phyloP scores from a whole-genome alignment of 2,888 invertebrate species.

The Dione vanillae region DNA sequence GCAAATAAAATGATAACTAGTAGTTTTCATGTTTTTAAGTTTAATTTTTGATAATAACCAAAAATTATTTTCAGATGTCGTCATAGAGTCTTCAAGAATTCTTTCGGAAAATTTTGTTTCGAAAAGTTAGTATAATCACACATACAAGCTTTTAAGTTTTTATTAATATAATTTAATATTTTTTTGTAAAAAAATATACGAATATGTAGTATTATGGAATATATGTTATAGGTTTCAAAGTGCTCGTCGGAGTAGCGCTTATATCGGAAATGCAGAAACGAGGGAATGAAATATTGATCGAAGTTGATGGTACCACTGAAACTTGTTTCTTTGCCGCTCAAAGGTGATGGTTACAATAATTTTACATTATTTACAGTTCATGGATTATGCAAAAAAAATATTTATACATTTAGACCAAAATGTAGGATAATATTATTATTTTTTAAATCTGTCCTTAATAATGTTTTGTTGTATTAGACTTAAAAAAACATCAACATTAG shows the following conservation, averaged over 20 bases:
- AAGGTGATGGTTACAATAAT: conserved; percentile 55
- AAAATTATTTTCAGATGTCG: conserved; percentile 63
- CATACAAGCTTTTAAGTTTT: neutral
- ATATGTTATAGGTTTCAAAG: conserved; percentile 61
- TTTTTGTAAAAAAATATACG: too few species aligned
- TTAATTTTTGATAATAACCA: too few species aligned
- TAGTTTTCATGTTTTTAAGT: neutral
- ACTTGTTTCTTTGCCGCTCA: conserved; percentile 74
- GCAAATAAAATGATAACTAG: neutral
- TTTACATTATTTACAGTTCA: too few species aligned
- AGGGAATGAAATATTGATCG: conserved; percentile 67
- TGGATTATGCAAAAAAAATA: too few species aligned
- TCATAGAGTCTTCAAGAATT: conserved; percentile 67
- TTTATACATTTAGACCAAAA: neutral
- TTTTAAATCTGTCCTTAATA: neutral
- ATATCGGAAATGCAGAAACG: conserved; percentile 75
- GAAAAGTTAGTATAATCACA: conserved; percentile 59
- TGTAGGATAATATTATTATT: too few species aligned
- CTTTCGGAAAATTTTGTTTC: conserved; percentile 69
- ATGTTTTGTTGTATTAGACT: conserved; percentile 51
- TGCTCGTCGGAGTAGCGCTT: conserved; percentile 61
- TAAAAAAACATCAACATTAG: conserved; percentile 58
- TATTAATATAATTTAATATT: neutral
- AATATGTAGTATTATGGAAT: neutral
- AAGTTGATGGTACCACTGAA: conserved; percentile 63